Conservation (phyloP, 2,113 vertebrate genomes). For the Xyrauchen texanus region DNA sequence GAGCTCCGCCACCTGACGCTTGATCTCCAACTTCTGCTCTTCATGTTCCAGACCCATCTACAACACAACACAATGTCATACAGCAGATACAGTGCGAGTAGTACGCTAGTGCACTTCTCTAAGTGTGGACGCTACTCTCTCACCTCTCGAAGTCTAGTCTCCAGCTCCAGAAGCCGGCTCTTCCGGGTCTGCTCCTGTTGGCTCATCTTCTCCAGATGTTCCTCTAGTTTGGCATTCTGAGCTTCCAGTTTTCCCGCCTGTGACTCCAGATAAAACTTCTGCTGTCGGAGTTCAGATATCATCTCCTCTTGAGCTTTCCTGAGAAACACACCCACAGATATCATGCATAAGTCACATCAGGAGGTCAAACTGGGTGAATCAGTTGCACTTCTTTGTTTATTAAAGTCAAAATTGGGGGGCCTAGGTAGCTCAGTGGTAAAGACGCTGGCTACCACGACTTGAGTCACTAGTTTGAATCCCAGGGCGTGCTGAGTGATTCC, state of each 20-base stretch:
- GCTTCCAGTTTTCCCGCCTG: conserved; percentile 96
- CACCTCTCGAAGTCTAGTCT: conserved; percentile 89
- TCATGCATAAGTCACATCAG: too few relatives aligned
- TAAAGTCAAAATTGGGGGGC: too few relatives aligned
- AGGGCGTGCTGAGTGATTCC: too few relatives aligned
- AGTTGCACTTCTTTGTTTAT: too few relatives aligned
- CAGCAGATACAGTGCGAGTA: background rate
- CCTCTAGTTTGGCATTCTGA: conserved; percentile 95
- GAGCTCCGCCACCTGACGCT: conserved; percentile 92
- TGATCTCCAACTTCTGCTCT: conserved; percentile 95
- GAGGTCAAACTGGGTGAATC: background rate
- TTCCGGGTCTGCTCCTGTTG: conserved; percentile 95
- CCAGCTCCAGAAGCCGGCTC: conserved; percentile 87
- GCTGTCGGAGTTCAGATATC: conserved; percentile 97
- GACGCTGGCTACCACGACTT: too few relatives aligned
- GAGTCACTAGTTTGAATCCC: too few relatives aligned
- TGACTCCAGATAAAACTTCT: conserved; percentile 98
- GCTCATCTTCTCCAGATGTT: conserved; percentile 94
- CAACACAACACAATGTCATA: background rate
- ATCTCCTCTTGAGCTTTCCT: conserved; percentile 99
- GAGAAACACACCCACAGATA: conserved; percentile 45
- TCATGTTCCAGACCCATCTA: conserved; percentile 95
- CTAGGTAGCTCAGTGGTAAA: too few relatives aligned
- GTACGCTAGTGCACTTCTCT: too few relatives aligned
- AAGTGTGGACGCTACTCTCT: background rate